Base-by-base conservation (phyloP, 2,888 invertebrate genomes). In the Himalopsyche kuldschensis region DNA sequence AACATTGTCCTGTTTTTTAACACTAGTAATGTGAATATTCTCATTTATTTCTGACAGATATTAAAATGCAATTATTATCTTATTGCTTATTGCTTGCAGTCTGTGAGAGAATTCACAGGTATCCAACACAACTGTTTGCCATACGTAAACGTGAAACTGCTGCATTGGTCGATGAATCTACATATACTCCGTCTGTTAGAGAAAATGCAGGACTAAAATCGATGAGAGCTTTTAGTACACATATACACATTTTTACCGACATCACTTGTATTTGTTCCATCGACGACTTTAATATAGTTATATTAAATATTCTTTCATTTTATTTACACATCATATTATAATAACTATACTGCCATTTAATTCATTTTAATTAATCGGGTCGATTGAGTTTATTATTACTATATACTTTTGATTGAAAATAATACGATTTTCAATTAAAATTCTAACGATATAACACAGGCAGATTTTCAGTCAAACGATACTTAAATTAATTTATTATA, bases 191-290 rank as follows among this genome's bases (percentile, higher is more conserved):
- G 27, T 69, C 30, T 69, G 27, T 15, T 10, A 20, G 24, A 69
- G 69, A 69, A 69, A 69, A 69, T 69, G 69, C 69, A 69, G 69
- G 69, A 69, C 69, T 69, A 69, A 69, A 69, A 69, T 69, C 69
- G 69, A 69, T 69, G 69, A 69, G 11, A 24, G 69, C 69, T 69
- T 63, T 30, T 15, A 30, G 69, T 69, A 27, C 30, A 69, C 3
- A 69, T 30, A 69, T 30, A 30, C 20, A 69, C 69, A 63, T 63
- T 24, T 35, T 63, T 63, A 27, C 63, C 63, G 63, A 63, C 63
- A 63, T 4, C 63, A 69, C 24, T 69, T 69, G 27, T 27, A 69
- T 27, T 27, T 27, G 27, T 69, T 69, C 15, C 69, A 24, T 69
- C 27, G 30, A 69, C 1, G 15, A n/a, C n/a, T 11, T 69, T 69